Evolutionary conservation across 1,140 invertebrate genomes (phyloP).

Genomic region (Whitmania pigra): DNA sequence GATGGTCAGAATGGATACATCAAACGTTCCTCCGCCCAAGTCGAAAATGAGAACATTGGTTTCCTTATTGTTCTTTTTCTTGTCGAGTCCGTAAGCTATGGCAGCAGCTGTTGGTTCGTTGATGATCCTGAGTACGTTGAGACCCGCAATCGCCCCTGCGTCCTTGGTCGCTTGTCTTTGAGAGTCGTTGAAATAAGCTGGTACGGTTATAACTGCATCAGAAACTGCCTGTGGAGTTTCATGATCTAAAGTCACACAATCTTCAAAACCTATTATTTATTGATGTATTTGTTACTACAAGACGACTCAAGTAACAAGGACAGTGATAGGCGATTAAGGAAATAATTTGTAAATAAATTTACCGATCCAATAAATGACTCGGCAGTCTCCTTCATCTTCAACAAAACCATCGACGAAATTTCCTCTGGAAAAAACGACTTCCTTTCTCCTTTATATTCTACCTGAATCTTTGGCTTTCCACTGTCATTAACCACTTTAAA

Average conservation of each 20-base stretch:
- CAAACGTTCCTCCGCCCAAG: constrained; percentile 91
- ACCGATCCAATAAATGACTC: constrained; percentile 70
- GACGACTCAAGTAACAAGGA: no score
- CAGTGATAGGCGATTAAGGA: no score
- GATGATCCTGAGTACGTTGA: constrained; percentile 48
- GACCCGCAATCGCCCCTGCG: constrained; percentile 45
- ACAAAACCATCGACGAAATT: constrained; percentile 75
- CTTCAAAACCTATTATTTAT: not conserved
- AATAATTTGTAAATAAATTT: no score
- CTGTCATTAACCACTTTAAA: constrained; percentile 65
- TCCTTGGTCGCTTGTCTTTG: constrained; percentile 48
- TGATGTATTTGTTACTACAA: constrained; percentile 55
- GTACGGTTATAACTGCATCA: constrained; percentile 52
- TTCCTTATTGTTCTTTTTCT: constrained; percentile 53
- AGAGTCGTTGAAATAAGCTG: constrained; percentile 47
- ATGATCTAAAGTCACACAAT: not conserved
- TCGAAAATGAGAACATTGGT: constrained; percentile 62
- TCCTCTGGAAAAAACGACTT: constrained; percentile 83
- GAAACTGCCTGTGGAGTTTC: constrained; percentile 69
- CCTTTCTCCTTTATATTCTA: constrained; percentile 70
- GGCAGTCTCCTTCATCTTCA: constrained; percentile 79
- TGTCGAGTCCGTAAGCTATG: constrained; percentile 47
- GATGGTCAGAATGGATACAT: constrained; percentile 87
- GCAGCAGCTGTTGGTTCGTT: constrained; percentile 47
- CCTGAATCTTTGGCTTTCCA: constrained; percentile 59